Conservation (phyloP, 2,113 vertebrate genomes). For the Climacteris rufus region DNA sequence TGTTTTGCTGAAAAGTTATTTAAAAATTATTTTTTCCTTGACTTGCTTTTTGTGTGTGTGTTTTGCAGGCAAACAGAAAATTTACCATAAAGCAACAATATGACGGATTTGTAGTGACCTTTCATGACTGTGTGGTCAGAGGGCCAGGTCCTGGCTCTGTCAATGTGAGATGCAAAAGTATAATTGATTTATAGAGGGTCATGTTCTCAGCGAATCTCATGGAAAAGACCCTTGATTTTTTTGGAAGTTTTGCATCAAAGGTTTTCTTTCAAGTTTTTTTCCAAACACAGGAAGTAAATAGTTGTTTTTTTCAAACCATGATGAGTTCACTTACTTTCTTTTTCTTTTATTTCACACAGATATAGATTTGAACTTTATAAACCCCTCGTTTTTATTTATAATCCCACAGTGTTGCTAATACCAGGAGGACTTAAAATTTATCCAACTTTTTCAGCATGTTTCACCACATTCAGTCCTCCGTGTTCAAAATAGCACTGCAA, state of each 20-base stretch:
- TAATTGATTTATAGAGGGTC: not conserved
- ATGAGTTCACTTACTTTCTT: not conserved
- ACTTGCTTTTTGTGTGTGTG: accelerated
- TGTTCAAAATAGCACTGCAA: not conserved
- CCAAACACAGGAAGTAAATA: not conserved
- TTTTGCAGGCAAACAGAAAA: not conserved
- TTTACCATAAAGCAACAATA: not conserved
- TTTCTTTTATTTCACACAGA: not conserved
- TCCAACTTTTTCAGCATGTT: not conserved
- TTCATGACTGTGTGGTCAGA: not conserved
- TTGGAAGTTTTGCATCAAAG: not conserved
- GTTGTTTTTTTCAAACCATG: not conserved
- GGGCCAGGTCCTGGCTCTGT: not conserved
- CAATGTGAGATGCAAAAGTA: not conserved
- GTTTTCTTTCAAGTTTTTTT: not conserved
- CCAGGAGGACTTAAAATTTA: constrained; percentile 4
- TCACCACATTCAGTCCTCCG: not conserved
- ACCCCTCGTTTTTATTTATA: not conserved
- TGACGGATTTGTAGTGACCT: not conserved
- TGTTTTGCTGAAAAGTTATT: not conserved
- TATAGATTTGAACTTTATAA: constrained; percentile 20
- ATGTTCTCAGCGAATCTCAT: not conserved
- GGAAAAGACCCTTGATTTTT: not conserved
- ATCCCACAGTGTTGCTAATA: not conserved
- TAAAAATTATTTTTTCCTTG: not conserved